These are phyloP conservation scores for Myotis vivesi DNA, from an alignment of 2,797 vertebrate genomes.

Conservation along the genomic window DNA sequence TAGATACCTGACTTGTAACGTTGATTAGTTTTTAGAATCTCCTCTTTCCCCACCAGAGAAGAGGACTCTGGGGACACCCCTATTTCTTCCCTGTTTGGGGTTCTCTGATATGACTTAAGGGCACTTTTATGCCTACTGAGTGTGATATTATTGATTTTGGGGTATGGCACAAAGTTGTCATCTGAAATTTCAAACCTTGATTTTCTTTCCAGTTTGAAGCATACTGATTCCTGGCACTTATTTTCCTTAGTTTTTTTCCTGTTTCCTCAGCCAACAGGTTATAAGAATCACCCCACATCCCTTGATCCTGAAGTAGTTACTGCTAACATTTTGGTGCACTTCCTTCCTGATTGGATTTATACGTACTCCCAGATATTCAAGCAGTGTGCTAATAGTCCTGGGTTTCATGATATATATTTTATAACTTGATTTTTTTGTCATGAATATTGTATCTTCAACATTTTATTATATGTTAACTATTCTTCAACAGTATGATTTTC, in stretches of 20 bases:
- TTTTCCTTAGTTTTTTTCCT: background rate
- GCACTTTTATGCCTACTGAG: background rate
- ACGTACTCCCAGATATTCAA: background rate
- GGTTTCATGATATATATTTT: constrained; percentile 6
- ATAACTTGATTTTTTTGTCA: constrained; percentile 16
- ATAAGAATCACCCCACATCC: background rate
- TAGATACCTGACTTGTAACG: background rate
- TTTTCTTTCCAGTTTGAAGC: background rate
- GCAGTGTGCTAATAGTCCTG: background rate
- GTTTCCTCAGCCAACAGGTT: background rate
- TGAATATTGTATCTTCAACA: background rate
- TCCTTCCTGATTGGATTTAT: background rate
- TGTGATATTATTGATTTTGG: background rate
- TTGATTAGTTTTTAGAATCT: constrained; percentile 17
- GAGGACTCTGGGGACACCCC: background rate
- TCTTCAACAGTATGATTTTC: background rate
- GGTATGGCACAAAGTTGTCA: background rate
- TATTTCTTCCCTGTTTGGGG: background rate
- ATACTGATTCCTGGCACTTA: background rate
- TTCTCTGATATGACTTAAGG: background rate
- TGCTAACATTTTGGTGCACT: background rate
- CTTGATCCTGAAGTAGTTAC: background rate
- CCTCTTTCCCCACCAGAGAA: background rate
- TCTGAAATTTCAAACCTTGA: background rate
- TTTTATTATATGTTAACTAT: background rate